Conservation (phyloP, 2,888 invertebrate genomes). For the Pseudococcus viburni region DNA sequence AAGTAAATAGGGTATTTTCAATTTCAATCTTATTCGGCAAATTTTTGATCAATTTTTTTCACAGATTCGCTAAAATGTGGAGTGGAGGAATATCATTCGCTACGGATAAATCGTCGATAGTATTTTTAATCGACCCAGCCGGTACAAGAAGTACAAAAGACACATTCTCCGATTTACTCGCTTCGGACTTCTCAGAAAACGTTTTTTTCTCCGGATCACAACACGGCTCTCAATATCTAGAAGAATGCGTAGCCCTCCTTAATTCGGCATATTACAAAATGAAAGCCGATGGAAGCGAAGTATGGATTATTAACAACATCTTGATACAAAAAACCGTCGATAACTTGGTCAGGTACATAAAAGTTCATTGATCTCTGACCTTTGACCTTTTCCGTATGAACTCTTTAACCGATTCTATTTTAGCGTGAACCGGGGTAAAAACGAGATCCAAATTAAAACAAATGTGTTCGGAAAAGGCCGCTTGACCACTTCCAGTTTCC, state of each 20-base stretch:
- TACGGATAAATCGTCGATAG: slow-evolving; percentile 87
- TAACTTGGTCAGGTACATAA: slow-evolving; percentile 82
- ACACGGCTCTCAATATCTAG: slow-evolving; percentile 81
- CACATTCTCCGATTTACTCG: slow-evolving; percentile 85
- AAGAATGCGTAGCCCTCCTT: slow-evolving; percentile 82
- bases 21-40: neutral
- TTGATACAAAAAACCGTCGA: slow-evolving; percentile 88
- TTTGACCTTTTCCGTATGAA: neutral
- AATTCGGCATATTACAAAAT: slow-evolving; percentile 85
- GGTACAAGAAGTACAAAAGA: slow-evolving; percentile 91
- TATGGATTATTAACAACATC: slow-evolving; percentile 83
- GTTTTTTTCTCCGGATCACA: slow-evolving; percentile 86
- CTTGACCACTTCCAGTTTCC: slow-evolving; percentile 86
- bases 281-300: slow-evolving; percentile 75
- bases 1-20: slow-evolving; percentile 1
- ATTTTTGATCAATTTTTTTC: slow-evolving; percentile 11
- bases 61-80: slow-evolving; percentile 92
- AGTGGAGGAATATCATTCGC: slow-evolving; percentile 85
- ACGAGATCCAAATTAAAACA: slow-evolving; percentile 64
- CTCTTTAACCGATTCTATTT: neutral
- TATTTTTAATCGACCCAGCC: slow-evolving; percentile 89
- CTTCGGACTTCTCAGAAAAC: slow-evolving; percentile 85
- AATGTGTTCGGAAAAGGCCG: slow-evolving; percentile 75
- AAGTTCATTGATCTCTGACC: neutral
- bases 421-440: slow-evolving; percentile 61